Conservation (phyloP, 2,888 invertebrate species). For the Epirrhoe tristata region DNA sequence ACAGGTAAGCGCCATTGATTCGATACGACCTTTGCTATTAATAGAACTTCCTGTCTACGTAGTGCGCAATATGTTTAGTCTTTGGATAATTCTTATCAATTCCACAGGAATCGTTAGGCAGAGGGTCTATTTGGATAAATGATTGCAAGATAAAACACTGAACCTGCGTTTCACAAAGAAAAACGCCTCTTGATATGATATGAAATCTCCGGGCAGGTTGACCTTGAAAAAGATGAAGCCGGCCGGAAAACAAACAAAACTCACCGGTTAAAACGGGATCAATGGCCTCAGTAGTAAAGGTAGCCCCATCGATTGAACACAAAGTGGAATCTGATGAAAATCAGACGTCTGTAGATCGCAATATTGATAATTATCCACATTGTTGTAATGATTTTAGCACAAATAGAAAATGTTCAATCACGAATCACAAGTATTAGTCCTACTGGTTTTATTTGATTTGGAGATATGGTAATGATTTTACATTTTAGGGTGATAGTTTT, state of each 20-base stretch:
- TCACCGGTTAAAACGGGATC: conserved; percentile 1
- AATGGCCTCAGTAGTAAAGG: conserved; percentile 12
- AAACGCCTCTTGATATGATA: neutral
- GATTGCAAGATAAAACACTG: neutral
- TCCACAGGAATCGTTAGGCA: neutral
- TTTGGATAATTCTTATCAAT: neutral
- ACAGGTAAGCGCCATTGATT: neutral
- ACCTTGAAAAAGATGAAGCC: conserved; percentile 15
- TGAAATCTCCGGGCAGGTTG: neutral
- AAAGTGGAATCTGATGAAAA: conserved; percentile 17
- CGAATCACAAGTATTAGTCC: neutral
- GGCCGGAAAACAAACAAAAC: conserved; percentile 12
- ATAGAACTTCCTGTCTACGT: neutral
- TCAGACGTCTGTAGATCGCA: neutral
- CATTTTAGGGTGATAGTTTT: neutral
- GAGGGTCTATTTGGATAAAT: neutral
- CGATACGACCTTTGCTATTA: neutral
- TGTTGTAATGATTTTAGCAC: neutral
- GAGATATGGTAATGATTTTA: neutral
- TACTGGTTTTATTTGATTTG: neutral
- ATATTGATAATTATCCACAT: conserved; percentile 24
- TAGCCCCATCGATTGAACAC: conserved; percentile 20
- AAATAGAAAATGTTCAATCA: neutral
- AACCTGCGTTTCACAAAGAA: neutral
- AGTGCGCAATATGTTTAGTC: neutral